Base-by-base conservation (phyloP, 2,113 vertebrate genomes). In the Cygnus atratus region DNA sequence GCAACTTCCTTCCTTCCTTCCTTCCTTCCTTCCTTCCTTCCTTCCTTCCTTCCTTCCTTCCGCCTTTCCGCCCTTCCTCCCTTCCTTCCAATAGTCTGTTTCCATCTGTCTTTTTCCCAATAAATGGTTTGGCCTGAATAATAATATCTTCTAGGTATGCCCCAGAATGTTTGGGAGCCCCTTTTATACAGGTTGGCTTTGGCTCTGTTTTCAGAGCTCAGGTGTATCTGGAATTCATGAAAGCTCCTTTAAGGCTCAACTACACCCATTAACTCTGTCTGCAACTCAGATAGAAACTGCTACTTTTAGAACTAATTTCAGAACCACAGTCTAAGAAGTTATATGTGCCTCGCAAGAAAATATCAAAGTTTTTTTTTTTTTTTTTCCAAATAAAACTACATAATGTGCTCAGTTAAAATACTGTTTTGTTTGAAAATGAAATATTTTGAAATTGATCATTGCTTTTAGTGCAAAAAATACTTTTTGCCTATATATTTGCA, bases 221-320 rank as follows among this genome's bases (percentile, higher is more conserved):
- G 11, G 6, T 72, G 2, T 41, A 2, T 59, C 25, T 63, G 22
- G 18, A 31, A 22, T 12, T 10, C 8, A 24, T 6, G 24, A 82
- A 44, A 9, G 1, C 3, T 67, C n/a, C 46, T 75, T 74, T n/a
- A 84, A 15, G 10, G 3, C 24, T 77, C 37, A 68, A 22, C 8
- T 37, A 62, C 4, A 14, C 2, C 9, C 2, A 0, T 1, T 6
- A 19, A 3, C 16, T 84, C 39, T 2, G 6, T 14, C 5, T 37
- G 13, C 11, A 10, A 2, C 7, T 41, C 22, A 33, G 13, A 41
- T 41, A 33, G 61, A 79, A 93, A 31, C 4, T 37, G 19, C 2
- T 19, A 61, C 24, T 13, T 76, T 35, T 41, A 52, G 31, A 54
- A 78, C 46, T 63, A 26, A 10, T 43, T 93, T 79, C 24, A 33